A percentile compares a stretch with the other conserved stretches of the same genome.
Evolutionary conservation across 2,113 vertebrate genomes (phyloP).

Genomic region (Tiliqua scincoides): DNA sequence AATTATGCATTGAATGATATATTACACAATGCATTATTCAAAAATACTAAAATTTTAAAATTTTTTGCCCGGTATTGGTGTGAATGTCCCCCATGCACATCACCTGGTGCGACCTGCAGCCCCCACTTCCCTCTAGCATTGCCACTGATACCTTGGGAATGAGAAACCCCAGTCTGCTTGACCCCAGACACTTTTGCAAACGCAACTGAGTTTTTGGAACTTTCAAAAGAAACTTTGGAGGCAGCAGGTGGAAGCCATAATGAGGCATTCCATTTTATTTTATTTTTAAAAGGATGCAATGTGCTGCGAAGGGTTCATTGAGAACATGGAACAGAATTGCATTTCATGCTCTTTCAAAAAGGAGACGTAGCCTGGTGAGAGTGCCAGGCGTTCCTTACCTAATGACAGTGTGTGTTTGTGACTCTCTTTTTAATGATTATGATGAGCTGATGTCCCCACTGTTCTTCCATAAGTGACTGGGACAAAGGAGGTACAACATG

Average conservation of each 20-base stretch:
- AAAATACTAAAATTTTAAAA: too few species aligned
- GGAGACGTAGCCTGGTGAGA: too few species aligned
- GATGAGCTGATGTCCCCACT: neutral
- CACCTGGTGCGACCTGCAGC: too few species aligned
- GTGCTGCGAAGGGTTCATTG: too few species aligned
- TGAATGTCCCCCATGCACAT: too few species aligned
- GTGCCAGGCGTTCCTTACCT: neutral
- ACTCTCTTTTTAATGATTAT: neutral
- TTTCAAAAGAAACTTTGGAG: neutral
- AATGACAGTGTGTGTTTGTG: neutral
- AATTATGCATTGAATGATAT: too few species aligned
- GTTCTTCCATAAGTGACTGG: neutral
- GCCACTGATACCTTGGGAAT: too few species aligned
- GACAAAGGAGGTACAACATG: neutral
- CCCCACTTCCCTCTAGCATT: too few species aligned
- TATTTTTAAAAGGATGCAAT: neutral
- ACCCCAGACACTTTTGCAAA: neutral
- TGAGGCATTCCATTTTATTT: neutral
- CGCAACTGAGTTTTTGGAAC: neutral
- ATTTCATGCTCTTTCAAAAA: neutral
- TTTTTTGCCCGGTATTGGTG: too few species aligned
- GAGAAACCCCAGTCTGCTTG: neutral
- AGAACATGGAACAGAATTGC: neutral
- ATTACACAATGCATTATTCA: too few species aligned
- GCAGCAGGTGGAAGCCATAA: neutral